phyloP scores from a whole-genome alignment of 2,797 vertebrate genomes.

The Oophaga sylvatica region DNA sequence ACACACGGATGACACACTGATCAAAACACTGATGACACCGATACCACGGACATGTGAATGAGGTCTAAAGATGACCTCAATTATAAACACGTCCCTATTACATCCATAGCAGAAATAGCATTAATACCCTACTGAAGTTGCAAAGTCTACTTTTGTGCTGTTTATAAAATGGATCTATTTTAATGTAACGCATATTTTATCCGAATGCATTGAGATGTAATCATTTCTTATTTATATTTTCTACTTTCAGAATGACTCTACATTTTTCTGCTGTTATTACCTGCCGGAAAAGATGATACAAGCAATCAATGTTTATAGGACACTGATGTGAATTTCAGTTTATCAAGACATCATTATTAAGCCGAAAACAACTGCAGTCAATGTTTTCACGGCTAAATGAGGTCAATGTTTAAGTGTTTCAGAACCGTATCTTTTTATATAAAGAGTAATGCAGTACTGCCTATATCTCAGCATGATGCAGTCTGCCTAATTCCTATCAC shows the following conservation, averaged over 20 bases:
- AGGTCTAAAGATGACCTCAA: too few species aligned
- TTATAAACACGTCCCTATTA: too few species aligned
- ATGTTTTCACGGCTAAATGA: conserved; percentile 14
- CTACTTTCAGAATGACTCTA: neutral
- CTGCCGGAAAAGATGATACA: conserved; percentile 23
- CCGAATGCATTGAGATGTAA: neutral
- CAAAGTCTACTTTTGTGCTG: too few species aligned
- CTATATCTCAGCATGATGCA: conserved; percentile 4
- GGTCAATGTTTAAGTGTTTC: conserved; percentile 41
- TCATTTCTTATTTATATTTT: neutral
- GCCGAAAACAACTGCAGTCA: neutral
- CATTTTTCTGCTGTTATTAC: neutral
- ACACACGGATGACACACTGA: too few species aligned
- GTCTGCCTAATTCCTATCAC: neutral
- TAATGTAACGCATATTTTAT: neutral
- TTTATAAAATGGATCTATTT: neutral
- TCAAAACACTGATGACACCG: too few species aligned
- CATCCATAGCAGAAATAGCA: too few species aligned
- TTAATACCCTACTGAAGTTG: too few species aligned
- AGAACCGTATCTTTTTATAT: conserved; percentile 22
- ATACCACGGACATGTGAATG: too few species aligned
- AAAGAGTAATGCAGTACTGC: neutral
- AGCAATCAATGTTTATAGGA: conserved; percentile 3
- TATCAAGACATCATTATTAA: neutral
- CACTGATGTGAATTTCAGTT: neutral